Evolutionary conservation across 2,797 vertebrate species (phyloP).

Genomic region (Pipistrellus kuhlii): DNA sequence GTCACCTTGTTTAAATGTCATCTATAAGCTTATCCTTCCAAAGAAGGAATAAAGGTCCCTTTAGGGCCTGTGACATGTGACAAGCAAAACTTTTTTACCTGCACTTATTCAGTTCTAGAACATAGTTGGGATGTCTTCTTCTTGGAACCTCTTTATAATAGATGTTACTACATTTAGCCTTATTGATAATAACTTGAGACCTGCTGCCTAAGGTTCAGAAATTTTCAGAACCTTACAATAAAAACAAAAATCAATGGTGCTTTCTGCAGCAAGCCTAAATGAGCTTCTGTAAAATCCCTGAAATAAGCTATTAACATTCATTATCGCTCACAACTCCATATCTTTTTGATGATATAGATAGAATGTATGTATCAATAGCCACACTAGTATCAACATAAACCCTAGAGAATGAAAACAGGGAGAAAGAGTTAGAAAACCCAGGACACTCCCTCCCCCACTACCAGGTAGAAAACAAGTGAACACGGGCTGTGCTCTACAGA

Average conservation of each 20-base stretch:
- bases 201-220: neutral
- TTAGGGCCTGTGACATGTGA: neutral
- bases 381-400: neutral
- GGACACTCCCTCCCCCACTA: neutral
- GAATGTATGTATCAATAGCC: neutral
- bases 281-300: neutral
- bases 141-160: neutral
- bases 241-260: neutral
- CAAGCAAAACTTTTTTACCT: neutral
- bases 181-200: constrained; percentile 36
- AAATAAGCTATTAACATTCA: neutral
- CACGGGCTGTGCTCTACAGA: neutral
- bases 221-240: constrained; percentile 21
- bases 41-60: neutral
- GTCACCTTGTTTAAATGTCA: neutral
- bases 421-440: neutral
- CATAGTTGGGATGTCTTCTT: neutral
- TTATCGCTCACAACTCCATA: neutral
- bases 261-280: neutral
- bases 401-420: neutral
- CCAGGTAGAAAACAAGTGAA: constrained; percentile 26
- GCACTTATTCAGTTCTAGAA: neutral
- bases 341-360: neutral
- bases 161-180: neutral
- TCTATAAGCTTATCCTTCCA: constrained; percentile 5